Evolutionary conservation across 2,797 vertebrate genomes (phyloP), one percentile per base, ranked within the genome.

Genomic region (Macrochelys suwanniensis): DNA sequence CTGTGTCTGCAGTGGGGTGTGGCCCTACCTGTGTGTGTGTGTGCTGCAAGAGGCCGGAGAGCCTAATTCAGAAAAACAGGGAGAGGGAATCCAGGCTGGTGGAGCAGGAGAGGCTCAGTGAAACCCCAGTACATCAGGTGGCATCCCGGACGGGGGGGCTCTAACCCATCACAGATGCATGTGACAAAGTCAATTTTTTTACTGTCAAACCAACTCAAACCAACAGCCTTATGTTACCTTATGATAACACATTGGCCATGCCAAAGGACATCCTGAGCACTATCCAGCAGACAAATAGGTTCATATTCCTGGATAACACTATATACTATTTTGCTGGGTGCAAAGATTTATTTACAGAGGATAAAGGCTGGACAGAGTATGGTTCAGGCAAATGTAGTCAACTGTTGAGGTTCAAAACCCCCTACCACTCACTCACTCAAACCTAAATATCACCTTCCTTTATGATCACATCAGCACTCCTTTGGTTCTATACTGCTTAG

Each of bases 311-410:
- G 49, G 42, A 31, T 88, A n/a, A 42, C n/a, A 88, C 45, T 19
- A 6, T 19, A 6, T 37, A 85, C 37, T 74, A 76, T 68, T 85
- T 85, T 83, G 45, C 28, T 26, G 91, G 42, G 42, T 54, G 71
- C 9, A 93, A 90, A 91, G 47, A 68, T 77, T 85, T 93, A 28
- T 71, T 95, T 86, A 92, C 68, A 47, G 37, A 10, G 16, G 65
- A 28, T 47, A 76, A 79, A 26, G 82, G 1, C 28, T 61, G 33
- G 23, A 57, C 59, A 93, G 76, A 91, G 92, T 31, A 82, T 0
- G 0, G 31, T 79, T 88, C 7, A 49, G 11, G 51, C 57, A 85
- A 85, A 92, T 0, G 1, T 4, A 84, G 80, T 17, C 87, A 90
- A 4, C 1, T 0, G 77, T 71, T 42, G 81, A 91, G 7, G 26